phyloP scores from a whole-genome alignment of 2,888 invertebrate species.

The Rhodophaea formosa region DNA sequence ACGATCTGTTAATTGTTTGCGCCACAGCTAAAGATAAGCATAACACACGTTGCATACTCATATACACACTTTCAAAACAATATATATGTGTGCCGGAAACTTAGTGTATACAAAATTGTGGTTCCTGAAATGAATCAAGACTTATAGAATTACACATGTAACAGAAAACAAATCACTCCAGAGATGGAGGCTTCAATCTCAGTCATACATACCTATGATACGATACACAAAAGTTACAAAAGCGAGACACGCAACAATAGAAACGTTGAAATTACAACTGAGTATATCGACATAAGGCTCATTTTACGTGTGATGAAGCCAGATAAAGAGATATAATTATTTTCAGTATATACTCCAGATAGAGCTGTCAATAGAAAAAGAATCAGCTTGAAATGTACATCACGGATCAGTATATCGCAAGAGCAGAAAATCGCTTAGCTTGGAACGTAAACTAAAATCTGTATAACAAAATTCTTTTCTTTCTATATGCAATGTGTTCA shows the following conservation, averaged over 20 bases:
- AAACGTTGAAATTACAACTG: slow-evolving; percentile 53
- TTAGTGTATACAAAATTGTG: neutral
- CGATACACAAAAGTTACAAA: slow-evolving; percentile 49
- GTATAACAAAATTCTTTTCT: too few relatives aligned
- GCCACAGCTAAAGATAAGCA: slow-evolving; percentile 65
- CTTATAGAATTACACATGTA: neutral
- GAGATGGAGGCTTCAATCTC: slow-evolving; percentile 36
- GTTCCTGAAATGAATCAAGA: neutral
- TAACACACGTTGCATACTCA: slow-evolving; percentile 45
- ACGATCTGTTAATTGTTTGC: slow-evolving; percentile 70
- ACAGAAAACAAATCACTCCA: slow-evolving; percentile 30
- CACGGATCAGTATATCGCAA: neutral
- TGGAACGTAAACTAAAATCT: too few relatives aligned
- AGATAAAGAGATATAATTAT: neutral
- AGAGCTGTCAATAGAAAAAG: neutral
- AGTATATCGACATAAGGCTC: slow-evolving; percentile 52
- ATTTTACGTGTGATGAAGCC: neutral
- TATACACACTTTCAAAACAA: neutral
- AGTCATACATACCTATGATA: slow-evolving; percentile 25
- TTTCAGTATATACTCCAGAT: neutral
- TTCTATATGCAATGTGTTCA: too few relatives aligned
- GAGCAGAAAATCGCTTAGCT: neutral
- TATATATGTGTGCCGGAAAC: neutral
- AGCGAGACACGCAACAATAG: slow-evolving; percentile 49
- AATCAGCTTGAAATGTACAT: neutral